Percentiles rank a stretch among this genome's conserved stretches.
Conservation (phyloP, 2,888 invertebrate genomes). For the Diplolepis rosae region DNA sequence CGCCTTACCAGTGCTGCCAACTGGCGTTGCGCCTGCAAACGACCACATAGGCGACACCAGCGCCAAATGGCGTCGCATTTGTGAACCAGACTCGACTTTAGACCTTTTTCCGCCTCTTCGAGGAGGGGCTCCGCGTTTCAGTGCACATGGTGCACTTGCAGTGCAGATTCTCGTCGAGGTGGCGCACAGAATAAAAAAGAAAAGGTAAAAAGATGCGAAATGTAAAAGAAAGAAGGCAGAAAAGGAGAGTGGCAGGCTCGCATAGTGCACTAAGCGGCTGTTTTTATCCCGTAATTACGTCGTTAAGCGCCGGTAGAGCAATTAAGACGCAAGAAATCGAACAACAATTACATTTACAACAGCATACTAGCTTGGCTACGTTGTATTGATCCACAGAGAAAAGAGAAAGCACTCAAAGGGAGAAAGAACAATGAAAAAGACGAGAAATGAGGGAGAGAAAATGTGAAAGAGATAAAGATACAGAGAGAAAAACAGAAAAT, state of each 20-base stretch:
- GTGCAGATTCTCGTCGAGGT: slow-evolving; percentile 23
- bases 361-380: slow-evolving; percentile 54
- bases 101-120: slow-evolving; percentile 14
- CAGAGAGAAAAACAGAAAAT: slow-evolving; percentile 7
- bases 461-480: slow-evolving; percentile 42
- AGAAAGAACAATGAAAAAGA: slow-evolving; percentile 46
- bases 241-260: slow-evolving; percentile 26
- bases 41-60: neutral
- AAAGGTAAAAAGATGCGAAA: slow-evolving; percentile 32
- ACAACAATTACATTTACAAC: slow-evolving; percentile 69
- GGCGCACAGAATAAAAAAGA: slow-evolving; percentile 18
- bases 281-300: slow-evolving; percentile 70
- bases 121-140: slow-evolving; percentile 48
- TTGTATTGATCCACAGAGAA: slow-evolving; percentile 64
- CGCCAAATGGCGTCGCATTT: slow-evolving; percentile 1
- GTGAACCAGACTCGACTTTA: neutral
- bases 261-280: slow-evolving; percentile 37
- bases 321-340: slow-evolving; percentile 71
- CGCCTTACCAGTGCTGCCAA: slow-evolving; percentile 71
- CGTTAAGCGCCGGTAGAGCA: slow-evolving; percentile 66
- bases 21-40: slow-evolving; percentile 49
- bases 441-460: slow-evolving; percentile 36
- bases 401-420: slow-evolving; percentile 37
- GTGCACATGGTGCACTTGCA: slow-evolving; percentile 24
- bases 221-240: slow-evolving; percentile 24